These are phyloP conservation scores for Carassius gibelio DNA, from an alignment of 2,113 vertebrate genomes.

Conservation along the genomic window DNA sequence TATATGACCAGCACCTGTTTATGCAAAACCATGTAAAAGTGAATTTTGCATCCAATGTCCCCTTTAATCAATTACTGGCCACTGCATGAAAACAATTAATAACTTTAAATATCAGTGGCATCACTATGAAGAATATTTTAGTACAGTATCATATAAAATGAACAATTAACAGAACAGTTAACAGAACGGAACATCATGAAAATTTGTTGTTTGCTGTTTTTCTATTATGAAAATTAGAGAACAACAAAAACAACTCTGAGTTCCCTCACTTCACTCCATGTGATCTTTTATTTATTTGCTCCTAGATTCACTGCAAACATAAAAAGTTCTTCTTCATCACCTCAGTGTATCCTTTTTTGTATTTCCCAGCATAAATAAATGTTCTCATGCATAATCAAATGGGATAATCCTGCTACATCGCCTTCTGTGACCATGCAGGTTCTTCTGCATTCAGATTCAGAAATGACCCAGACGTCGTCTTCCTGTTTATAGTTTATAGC, in stretches of 20 bases:
- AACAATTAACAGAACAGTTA: neutral
- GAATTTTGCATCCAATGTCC: no score
- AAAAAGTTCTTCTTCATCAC: neutral
- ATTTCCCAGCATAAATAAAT: neutral
- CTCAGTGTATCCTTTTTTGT: neutral
- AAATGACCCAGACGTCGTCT: conserved; percentile 35
- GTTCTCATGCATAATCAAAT: neutral
- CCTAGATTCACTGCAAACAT: neutral
- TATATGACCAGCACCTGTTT: no score
- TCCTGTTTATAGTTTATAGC: conserved; percentile 46
- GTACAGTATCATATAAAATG: neutral
- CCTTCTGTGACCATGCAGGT: conserved; percentile 26
- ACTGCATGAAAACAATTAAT: neutral
- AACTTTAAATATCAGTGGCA: no score
- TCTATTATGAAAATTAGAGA: neutral
- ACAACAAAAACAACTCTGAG: neutral
- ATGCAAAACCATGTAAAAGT: no score
- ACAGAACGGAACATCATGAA: no score
- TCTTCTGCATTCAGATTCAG: neutral
- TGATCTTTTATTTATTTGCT: neutral
- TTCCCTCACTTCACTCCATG: neutral
- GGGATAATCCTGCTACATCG: neutral
- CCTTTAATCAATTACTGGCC: neutral
- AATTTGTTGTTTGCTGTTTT: no score
- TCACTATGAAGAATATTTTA: neutral